Evolutionary conservation across 2,888 invertebrate species (phyloP).

Genomic region (Cataglyphis rosenhaueri): DNA sequence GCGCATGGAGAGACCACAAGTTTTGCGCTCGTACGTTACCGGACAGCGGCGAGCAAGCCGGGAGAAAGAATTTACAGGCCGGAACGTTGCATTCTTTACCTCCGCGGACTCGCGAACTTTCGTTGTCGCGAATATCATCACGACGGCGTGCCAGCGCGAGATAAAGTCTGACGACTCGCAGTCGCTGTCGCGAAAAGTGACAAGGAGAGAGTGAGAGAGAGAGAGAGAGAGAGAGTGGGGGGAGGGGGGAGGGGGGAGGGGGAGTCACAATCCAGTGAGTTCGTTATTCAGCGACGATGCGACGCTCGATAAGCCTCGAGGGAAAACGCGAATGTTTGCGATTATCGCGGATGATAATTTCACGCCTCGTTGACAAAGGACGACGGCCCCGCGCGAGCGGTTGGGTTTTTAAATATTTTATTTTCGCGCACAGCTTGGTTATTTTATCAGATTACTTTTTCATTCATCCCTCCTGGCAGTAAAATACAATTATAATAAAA

Average conservation of each 20-base stretch:
- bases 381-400: background rate
- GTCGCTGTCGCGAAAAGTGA: slow-evolving; percentile 19
- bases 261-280: slow-evolving; percentile 42
- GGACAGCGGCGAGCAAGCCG: slow-evolving; percentile 24
- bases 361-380: background rate
- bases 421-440: background rate
- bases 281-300: slow-evolving; percentile 46
- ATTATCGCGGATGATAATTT: slow-evolving; percentile 36
- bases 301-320: slow-evolving; percentile 30
- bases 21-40: slow-evolving; percentile 65
- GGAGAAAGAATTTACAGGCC: slow-evolving; percentile 68
- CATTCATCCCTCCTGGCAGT: background rate
- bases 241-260: too few species aligned
- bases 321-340: slow-evolving; percentile 13
- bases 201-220: too few species aligned
- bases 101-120: slow-evolving; percentile 26
- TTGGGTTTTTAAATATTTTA: slow-evolving; percentile 9
- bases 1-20: slow-evolving; percentile 68
- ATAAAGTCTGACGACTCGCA: slow-evolving; percentile 59
- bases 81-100: slow-evolving; percentile 61
- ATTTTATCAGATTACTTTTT: background rate
- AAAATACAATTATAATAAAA: background rate
- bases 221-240: too few species aligned
- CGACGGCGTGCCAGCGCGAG: slow-evolving; percentile 48
- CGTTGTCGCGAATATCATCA: slow-evolving; percentile 54